Evolutionary conservation across 2,113 vertebrate genomes (phyloP).

Genomic region (Pimephales promelas): DNA sequence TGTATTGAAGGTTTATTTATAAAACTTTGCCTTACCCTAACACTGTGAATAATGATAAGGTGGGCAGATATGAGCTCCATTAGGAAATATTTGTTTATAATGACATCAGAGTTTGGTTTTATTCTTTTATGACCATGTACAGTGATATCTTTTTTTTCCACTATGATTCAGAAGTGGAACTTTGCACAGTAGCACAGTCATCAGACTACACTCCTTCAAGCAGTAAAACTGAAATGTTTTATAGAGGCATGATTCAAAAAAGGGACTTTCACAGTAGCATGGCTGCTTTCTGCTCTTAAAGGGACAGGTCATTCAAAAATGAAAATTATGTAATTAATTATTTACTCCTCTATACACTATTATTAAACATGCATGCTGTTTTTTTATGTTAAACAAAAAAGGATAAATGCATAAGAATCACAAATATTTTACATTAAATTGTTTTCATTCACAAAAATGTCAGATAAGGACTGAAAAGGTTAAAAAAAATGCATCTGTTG

Average conservation of each 20-base stretch:
- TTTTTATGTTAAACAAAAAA: not conserved
- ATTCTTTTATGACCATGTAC: not conserved
- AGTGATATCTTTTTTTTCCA: not conserved
- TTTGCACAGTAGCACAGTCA: conserved; percentile 49
- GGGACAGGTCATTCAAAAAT: not conserved
- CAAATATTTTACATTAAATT: not conserved
- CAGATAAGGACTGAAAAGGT: not conserved
- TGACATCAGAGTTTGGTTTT: not conserved
- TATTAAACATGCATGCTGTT: not conserved
- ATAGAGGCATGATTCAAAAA: conserved; percentile 13
- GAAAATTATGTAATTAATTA: not conserved
- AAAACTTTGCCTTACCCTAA: not conserved
- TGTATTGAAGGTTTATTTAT: not conserved
- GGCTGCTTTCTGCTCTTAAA: not conserved
- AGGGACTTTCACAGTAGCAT: not conserved
- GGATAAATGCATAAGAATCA: not conserved
- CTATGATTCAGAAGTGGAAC: conserved; percentile 45
- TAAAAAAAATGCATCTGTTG: not conserved
- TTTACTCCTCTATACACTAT: not conserved
- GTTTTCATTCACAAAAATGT: not conserved
- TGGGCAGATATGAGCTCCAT: not conserved
- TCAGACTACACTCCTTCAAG: not conserved
- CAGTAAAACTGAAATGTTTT: conserved; percentile 3
- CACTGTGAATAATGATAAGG: not conserved
- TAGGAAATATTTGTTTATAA: not conserved